These are phyloP conservation scores for Trichonephila clavata DNA, from an alignment of 1,140 invertebrate genomes.

Conservation along the genomic window DNA sequence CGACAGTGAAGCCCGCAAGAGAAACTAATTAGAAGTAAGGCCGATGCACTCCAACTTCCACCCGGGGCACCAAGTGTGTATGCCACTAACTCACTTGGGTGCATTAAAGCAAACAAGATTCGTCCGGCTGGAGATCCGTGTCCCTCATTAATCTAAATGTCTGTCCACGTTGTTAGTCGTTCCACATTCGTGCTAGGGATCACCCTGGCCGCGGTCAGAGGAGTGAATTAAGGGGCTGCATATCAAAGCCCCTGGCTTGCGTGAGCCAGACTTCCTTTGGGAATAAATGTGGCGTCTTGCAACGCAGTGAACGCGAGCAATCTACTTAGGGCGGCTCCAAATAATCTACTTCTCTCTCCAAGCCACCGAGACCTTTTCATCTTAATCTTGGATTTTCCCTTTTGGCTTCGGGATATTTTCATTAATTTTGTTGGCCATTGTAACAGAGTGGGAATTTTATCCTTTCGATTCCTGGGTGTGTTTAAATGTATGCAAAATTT, in stretches of 20 bases:
- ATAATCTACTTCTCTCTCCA: background rate
- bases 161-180: slow-evolving; percentile 14
- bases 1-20: background rate
- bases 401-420: background rate
- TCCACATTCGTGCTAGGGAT: background rate
- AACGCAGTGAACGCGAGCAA: background rate
- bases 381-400: background rate
- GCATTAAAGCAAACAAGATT: slow-evolving; percentile 64
- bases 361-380: background rate
- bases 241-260: slow-evolving; percentile 13
- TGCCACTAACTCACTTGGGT: slow-evolving; percentile 46
- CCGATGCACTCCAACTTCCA: slow-evolving; percentile 30
- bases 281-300: slow-evolving; percentile 18
- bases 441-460: too few relatives aligned
- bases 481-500: too few relatives aligned
- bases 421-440: background rate
- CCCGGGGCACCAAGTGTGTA: background rate
- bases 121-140: background rate
- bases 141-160: slow-evolving; percentile 55
- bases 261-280: background rate
- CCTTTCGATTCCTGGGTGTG: too few relatives aligned
- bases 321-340: background rate
- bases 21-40: slow-evolving; percentile 21
- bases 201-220: slow-evolving; percentile 3
- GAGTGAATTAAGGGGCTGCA: slow-evolving; percentile 47